Evolutionary conservation across 2,888 invertebrate species (phyloP).

Genomic region (Embidobia sp.): DNA sequence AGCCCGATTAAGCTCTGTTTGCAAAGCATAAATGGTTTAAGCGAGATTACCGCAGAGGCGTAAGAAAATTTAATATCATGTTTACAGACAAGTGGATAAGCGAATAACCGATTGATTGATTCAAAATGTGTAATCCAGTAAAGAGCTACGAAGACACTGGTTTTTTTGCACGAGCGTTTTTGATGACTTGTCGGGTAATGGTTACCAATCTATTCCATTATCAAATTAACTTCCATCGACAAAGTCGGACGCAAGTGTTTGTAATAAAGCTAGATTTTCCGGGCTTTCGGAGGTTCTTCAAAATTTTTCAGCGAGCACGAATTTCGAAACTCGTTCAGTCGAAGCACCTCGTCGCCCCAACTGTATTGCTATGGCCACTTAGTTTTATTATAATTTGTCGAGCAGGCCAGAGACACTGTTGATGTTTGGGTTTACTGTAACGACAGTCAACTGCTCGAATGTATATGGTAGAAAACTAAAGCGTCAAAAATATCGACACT

Average conservation of each 20-base stretch:
- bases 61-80: conserved; percentile 5
- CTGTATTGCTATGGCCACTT: no score
- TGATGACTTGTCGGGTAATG: conserved; percentile 28
- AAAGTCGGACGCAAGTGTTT: conserved; percentile 69
- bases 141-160: conserved; percentile 65
- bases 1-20: not conserved
- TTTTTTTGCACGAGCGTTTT: conserved; percentile 44
- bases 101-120: conserved; percentile 15
- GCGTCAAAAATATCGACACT: no score
- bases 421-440: no score
- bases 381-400: no score
- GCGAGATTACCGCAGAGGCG: not conserved
- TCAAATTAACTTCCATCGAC: conserved; percentile 70
- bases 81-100: conserved; percentile 1
- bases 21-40: not conserved
- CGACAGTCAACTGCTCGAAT: no score
- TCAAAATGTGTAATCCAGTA: conserved; percentile 69
- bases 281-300: conserved; percentile 2
- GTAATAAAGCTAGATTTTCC: conserved; percentile 70
- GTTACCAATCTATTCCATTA: conserved; percentile 72
- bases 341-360: no score
- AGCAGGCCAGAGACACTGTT: no score
- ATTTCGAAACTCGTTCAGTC: conserved; percentile 10
- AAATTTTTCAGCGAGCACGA: conserved; percentile 21
- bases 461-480: no score